A percentile compares a stretch with the other conserved stretches of the same genome.
phyloP scores from a whole-genome alignment of 2,888 invertebrate species.

The Dicranocentrus wangi region DNA sequence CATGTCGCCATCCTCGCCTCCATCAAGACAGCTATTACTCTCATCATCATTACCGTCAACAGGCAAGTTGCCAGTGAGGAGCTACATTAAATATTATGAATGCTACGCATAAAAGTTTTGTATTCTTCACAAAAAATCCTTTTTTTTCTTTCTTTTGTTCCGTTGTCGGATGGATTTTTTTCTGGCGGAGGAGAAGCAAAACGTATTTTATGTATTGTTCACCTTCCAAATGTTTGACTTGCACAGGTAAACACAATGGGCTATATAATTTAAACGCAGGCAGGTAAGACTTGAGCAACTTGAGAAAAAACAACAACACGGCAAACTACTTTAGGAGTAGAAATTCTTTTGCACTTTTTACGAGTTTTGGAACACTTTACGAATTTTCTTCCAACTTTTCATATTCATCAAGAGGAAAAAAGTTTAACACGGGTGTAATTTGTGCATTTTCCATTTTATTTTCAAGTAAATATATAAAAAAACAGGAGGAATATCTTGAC shows the following conservation, averaged over 20 bases:
- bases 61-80: slow-evolving; percentile 20
- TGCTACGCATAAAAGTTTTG: not conserved
- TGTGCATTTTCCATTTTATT: slow-evolving; percentile 15
- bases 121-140: not conserved
- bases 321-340: slow-evolving; percentile 30
- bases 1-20: slow-evolving; percentile 57
- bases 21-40: slow-evolving; percentile 50
- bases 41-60: slow-evolving; percentile 49
- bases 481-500: too few relatives aligned
- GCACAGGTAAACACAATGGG: slow-evolving; percentile 49
- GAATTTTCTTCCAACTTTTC: slow-evolving; percentile 41
- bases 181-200: too few relatives aligned
- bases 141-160: slow-evolving; percentile 5
- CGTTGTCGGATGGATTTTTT: too few relatives aligned
- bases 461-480: not conserved
- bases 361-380: slow-evolving; percentile 61
- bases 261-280: slow-evolving; percentile 46
- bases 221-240: slow-evolving; percentile 47
- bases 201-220: too few relatives aligned
- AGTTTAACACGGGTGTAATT: slow-evolving; percentile 17
- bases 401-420: slow-evolving; percentile 42
- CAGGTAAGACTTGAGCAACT: not conserved
- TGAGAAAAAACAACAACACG: slow-evolving; percentile 15
- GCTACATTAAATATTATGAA: slow-evolving; percentile 41
- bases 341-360: slow-evolving; percentile 48